Evolutionary conservation across 2,797 vertebrate species (phyloP), one percentile per base, ranked within the genome.

Genomic region (Anolis apletophallus): DNA sequence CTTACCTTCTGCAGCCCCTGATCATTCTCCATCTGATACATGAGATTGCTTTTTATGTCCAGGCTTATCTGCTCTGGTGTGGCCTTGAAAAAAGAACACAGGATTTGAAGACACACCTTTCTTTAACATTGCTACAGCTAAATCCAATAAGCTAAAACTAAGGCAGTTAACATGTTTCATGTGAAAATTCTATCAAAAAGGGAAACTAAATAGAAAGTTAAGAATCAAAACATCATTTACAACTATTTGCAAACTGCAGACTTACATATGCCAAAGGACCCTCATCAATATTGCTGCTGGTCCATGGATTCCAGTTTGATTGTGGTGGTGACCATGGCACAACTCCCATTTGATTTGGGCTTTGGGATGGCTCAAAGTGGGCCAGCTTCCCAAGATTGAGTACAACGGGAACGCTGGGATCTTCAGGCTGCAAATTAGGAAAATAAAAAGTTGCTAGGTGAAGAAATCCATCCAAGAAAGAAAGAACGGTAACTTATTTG

Each of bases 251-350:
- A 23, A 85, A 71, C 14, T 76, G 69, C 90, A 88, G 68, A 93
- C 97, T 97, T 92, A 97, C 97, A 88, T 96, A 97, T 72, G 97
- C 97, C 88, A 98, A 93, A 0, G 99, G 99, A 0, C 99, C 99
- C 6, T 99, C 99, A 69, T 99, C 99, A 19, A 99, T 99, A 96
- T 99, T 99, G 96, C 97, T 97, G 95, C 98, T 98, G 57, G 98
- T 99, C 99, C 99, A 99, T 34, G 99, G 99, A 95, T 99, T 99
- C 99, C 99, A 99, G 96, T 99, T 99, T 94, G 98, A 97, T 84
- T 99, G 98, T 1, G 99, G 99, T 0, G 99, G 99, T 3, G 99
- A 99, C 99, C 99, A 99, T 0, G 98, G 98, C 72, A 99, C 98
- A 64, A 99, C 98, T 0, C 98, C 99, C 0, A 91, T 93, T 0